Conservation (phyloP, 2,113 vertebrate genomes). For the Amphilophus citrinellus region DNA sequence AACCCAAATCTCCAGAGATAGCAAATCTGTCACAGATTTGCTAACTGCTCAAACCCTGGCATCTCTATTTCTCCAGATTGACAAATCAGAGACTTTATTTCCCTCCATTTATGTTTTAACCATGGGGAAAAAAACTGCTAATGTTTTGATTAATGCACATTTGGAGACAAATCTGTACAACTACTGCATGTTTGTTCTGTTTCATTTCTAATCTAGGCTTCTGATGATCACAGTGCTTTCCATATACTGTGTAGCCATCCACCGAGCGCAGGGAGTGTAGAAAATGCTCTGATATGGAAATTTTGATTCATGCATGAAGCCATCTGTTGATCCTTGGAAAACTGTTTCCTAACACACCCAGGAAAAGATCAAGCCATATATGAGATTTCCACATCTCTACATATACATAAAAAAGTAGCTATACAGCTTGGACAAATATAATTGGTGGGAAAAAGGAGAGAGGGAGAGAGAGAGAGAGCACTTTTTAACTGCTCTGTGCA, state of each 20-base stretch:
- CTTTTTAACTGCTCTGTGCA: not conserved
- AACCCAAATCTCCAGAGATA: not conserved
- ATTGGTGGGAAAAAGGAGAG: not conserved
- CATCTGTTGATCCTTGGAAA: slow-evolving; percentile 22
- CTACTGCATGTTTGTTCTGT: slow-evolving; percentile 33
- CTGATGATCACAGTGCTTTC: slow-evolving; percentile 32
- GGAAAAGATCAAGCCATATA: not conserved
- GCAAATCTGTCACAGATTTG: not conserved
- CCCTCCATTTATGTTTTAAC: not conserved
- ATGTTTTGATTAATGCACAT: slow-evolving; percentile 30
- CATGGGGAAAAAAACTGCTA: not conserved
- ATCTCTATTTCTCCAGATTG: slow-evolving; percentile 2
- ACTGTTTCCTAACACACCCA: not conserved
- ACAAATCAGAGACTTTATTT: slow-evolving; percentile 17
- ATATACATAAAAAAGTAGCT: not conserved
- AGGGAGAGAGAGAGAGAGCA: not conserved
- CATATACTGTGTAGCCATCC: slow-evolving; percentile 9
- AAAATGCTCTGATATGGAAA: slow-evolving; percentile 51
- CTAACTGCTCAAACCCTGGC: not conserved
- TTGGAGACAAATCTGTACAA: slow-evolving; percentile 27
- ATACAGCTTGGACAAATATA: not conserved
- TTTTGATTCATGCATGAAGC: slow-evolving; percentile 32
- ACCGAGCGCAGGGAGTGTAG: slow-evolving; percentile 6
- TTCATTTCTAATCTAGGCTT: slow-evolving; percentile 47
- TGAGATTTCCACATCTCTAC: not conserved